Evolutionary conservation across 64 coral and sea anemone species (phyloP), one percentile per base, ranked within the genome.

Genomic region (Anthopleura sola): DNA sequence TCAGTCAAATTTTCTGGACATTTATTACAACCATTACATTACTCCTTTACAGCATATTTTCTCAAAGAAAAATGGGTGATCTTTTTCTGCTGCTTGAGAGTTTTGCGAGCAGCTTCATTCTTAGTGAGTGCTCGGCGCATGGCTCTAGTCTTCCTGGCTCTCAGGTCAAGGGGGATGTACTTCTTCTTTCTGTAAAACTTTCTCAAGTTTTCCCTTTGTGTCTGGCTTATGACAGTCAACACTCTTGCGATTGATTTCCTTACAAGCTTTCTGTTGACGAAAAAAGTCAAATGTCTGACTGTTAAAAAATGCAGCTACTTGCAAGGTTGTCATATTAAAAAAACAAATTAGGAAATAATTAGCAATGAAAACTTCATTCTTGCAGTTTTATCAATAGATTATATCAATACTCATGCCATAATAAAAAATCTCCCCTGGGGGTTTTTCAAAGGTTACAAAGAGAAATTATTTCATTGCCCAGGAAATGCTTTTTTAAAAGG

Each of bases 1-100:
- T 48, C 18, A 75, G 66, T 71, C 28, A 71, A 5, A 71, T 71
- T 71, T 71, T 71, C 66, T 34, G 11, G 21, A 31, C 62, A 53
- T 74, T 82, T 58, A 89, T 51, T 83, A 44, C 78, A 78, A 49
- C 76, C 48, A 83, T 71, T 71, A 32, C 82, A 90, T 87, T 94
- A 98, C 81, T 98, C 96, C 49, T 98, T 98, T 23, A 98, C 92
- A 92, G 96, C 96, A 98, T 98, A 98, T 92, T 98, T 98, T 84
- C 96, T 87, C 46, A 85, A 21, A 75, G 92, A 86, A 60, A 98
- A 98, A 68, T 98, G 89, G 77, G 84, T 90, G 23, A 98, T 78
- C 81, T 98, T 98, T 89, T 98, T 98, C 80, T 83, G 89, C 84
- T 98, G 96, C 36, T 94, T 98, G 47, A 85, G 68, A 26, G 96